These are phyloP conservation scores for Turdus rufiventris DNA, from an alignment of 2,113 vertebrate genomes.

Conservation along the genomic window DNA sequence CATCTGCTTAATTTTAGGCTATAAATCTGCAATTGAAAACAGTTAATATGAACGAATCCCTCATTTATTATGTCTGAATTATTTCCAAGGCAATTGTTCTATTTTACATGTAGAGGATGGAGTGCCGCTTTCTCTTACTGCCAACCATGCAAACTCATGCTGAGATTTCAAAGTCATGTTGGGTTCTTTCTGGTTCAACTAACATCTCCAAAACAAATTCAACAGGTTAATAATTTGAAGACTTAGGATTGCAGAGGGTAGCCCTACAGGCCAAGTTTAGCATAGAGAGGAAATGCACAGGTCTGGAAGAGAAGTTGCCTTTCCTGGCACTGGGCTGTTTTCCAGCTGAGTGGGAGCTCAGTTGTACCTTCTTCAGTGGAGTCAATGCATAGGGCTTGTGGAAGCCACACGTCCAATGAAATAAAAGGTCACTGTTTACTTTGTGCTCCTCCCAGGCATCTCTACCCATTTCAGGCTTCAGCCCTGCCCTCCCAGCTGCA, in stretches of 20 bases:
- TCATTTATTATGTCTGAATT: constrained; percentile 24
- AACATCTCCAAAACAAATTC: neutral
- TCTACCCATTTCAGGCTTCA: neutral
- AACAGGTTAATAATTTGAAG: neutral
- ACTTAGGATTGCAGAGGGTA: neutral
- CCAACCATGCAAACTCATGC: neutral
- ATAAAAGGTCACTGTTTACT: neutral
- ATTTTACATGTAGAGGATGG: neutral
- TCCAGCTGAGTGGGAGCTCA: neutral
- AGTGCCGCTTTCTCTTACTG: neutral
- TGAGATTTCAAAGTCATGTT: neutral
- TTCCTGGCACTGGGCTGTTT: neutral
- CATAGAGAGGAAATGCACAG: neutral
- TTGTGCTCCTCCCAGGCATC: neutral
- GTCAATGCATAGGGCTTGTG: neutral
- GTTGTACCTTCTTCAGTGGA: neutral
- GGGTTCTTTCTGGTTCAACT: neutral
- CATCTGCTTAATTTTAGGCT: constrained; percentile 32
- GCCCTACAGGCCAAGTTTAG: neutral
- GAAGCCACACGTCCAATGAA: neutral
- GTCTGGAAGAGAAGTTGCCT: neutral
- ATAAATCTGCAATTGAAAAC: constrained; percentile 12
- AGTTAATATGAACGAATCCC: neutral
- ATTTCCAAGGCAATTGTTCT: constrained; percentile 26
- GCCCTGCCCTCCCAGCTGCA: neutral